These are phyloP conservation scores for Hylaea fasciaria DNA, from an alignment of 2,888 invertebrate genomes.

Conservation along the genomic window DNA sequence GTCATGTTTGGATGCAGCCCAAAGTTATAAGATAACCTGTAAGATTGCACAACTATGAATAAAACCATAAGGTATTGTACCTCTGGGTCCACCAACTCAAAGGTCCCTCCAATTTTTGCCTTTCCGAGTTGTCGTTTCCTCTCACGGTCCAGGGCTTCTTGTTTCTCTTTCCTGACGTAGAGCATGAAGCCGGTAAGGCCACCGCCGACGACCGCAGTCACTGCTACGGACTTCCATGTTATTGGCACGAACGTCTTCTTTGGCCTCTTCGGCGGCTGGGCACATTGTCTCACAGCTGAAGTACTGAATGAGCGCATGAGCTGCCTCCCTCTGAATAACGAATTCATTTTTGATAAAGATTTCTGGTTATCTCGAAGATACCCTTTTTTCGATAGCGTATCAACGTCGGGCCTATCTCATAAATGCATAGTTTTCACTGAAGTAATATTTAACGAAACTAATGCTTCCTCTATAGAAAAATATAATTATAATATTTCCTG, in stretches of 20 bases:
- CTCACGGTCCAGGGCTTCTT: constrained; percentile 88
- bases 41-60: constrained; percentile 34
- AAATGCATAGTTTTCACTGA: constrained; percentile 24
- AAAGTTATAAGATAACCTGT: background rate
- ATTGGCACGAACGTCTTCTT: constrained; percentile 84
- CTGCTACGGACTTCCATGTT: constrained; percentile 91
- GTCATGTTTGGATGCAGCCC: background rate
- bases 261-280: constrained; percentile 64
- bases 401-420: constrained; percentile 25
- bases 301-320: constrained; percentile 65
- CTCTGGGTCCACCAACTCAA: constrained; percentile 91
- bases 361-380: constrained; percentile 4
- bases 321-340: constrained; percentile 56
- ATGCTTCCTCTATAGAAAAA: background rate
- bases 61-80: constrained; percentile 45
- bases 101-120: constrained; percentile 96
- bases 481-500: no score
- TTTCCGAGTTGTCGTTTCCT: constrained; percentile 94
- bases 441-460: background rate
- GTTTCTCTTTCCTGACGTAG: constrained; percentile 92
- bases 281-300: constrained; percentile 62
- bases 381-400: constrained; percentile 31
- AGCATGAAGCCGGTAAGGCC: constrained; percentile 89
- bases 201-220: constrained; percentile 88
- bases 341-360: constrained; percentile 61